Percentiles rank a stretch among this genome's conserved stretches.
These are phyloP conservation scores for Drosophila colorata DNA, from an alignment of 2,888 invertebrate genomes.

Conservation along the genomic window DNA sequence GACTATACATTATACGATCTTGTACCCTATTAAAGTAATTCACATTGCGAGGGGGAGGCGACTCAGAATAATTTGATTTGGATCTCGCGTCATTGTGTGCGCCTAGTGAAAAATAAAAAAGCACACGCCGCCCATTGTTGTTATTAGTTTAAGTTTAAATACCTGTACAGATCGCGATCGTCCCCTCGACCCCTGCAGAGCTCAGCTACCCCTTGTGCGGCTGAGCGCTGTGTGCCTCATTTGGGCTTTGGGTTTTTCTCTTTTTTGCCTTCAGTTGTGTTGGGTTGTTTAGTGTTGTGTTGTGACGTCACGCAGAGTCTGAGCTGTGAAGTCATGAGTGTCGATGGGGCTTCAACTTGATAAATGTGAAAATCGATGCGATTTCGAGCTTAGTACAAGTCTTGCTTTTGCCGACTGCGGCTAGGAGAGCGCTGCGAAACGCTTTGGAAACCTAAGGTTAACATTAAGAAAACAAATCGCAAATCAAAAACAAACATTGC, in stretches of 20 bases:
- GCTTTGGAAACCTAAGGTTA: conserved; percentile 64
- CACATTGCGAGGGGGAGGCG: conserved; percentile 14
- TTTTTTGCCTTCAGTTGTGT: conserved; percentile 34
- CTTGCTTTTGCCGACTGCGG: conserved; percentile 61
- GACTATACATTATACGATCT: conserved; percentile 7
- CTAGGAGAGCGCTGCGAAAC: conserved; percentile 32
- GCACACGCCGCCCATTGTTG: conserved; percentile 43
- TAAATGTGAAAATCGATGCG: conserved; percentile 75
- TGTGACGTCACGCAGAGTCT: conserved; percentile 63
- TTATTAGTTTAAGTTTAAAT: conserved; percentile 40
- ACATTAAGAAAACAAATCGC: conserved; percentile 30
- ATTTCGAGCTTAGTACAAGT: conserved; percentile 68
- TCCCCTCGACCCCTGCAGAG: background rate
- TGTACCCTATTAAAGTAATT: conserved; percentile 25
- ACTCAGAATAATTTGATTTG: conserved; percentile 61
- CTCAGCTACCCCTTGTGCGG: conserved; percentile 11
- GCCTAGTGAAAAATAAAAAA: conserved; percentile 44
- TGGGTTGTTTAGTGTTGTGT: conserved; percentile 35
- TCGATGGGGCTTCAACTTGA: conserved; percentile 51
- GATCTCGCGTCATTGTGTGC: conserved; percentile 73
- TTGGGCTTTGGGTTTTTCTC: conserved; percentile 63
- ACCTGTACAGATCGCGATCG: background rate
- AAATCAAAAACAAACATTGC: conserved; percentile 29
- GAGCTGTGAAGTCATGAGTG: conserved; percentile 27
- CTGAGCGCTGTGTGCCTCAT: conserved; percentile 31